Evolutionary conservation across 2,113 vertebrate genomes (phyloP), one percentile per base, ranked within the genome.

Genomic region (Delphinapterus leucas): DNA sequence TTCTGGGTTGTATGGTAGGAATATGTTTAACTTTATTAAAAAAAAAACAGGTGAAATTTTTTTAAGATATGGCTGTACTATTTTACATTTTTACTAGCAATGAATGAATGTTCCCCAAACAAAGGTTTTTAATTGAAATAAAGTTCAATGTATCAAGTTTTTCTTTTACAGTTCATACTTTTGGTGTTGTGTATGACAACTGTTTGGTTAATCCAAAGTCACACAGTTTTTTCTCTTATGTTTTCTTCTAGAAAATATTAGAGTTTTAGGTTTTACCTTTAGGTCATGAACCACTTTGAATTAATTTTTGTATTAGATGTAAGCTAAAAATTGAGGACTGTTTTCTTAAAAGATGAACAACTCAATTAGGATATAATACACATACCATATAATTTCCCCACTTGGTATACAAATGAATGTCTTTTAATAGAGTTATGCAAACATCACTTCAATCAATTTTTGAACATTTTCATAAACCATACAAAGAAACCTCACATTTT

Each of bases 81-180:
- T 79, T 71, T 77, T 53, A 23, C 8, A 73, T 71, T 94, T 38
- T 81, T 12, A 76, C 6, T 36, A 49, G 15, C 2, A 80, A 68
- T 55, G 67, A 38, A 61, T 61, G 15, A 38, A 14, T 65, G 4
- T 63, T 31, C 18, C 4, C 26, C 47, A 73, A 60, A 8, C 12
- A 49, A 79, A 91, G 23, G 6, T 6, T 91, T 94, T 96, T 67
- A 70, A 68, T 58, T 53, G 36, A 82, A 88, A 25, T 67, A 53
- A 31, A 91, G 1, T 67, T 93, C 10, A 38, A 41, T 47, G 76
- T 47, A 84, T 31, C 7, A 88, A n/a, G 18, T 25, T 84, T 93
- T 87, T 67, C 7, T 61, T 68, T 77, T 65, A 49, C 2, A 17
- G 4, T 25, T 79, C 8, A 80, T 70, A 47, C 0, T 67, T 94